phyloP scores from a whole-genome alignment of 2,113 vertebrate species.

The Vireo altiloquus region DNA sequence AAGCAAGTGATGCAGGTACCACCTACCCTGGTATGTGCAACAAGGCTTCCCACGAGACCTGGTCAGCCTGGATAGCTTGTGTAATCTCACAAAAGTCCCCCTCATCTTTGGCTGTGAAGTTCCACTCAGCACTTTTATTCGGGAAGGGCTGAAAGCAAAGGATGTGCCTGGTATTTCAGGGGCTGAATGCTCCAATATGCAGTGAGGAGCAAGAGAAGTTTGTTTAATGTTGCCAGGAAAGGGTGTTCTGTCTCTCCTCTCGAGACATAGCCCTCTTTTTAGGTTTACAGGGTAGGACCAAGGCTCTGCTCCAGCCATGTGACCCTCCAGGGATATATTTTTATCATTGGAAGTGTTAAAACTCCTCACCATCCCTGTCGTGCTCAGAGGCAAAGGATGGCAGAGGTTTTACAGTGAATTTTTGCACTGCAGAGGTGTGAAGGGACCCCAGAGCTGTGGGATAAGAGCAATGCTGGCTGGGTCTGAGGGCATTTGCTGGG shows the following conservation, averaged over 20 bases:
- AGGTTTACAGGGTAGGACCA: background rate
- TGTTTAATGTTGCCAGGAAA: background rate
- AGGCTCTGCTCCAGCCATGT: background rate
- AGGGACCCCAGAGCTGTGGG: background rate
- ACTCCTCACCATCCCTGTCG: background rate
- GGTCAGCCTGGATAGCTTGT: background rate
- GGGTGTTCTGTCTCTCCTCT: background rate
- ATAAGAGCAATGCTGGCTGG: fast-evolving
- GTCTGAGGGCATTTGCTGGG: fast-evolving
- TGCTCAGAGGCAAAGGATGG: background rate
- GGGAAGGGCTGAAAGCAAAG: background rate
- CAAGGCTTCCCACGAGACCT: background rate
- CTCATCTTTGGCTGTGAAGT: background rate
- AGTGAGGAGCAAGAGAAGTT: background rate
- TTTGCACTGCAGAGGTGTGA: background rate
- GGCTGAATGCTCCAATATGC: background rate
- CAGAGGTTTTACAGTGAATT: background rate
- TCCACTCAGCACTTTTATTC: background rate
- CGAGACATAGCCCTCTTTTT: background rate
- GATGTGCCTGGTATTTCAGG: background rate
- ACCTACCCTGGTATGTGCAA: fast-evolving
- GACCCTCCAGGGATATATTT: background rate
- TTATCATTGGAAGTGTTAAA: background rate
- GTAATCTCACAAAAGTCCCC: background rate
- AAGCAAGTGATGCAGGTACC: fast-evolving